Base-by-base conservation (phyloP, 2,888 invertebrate genomes). In the Lasioglossum oenotherae region DNA sequence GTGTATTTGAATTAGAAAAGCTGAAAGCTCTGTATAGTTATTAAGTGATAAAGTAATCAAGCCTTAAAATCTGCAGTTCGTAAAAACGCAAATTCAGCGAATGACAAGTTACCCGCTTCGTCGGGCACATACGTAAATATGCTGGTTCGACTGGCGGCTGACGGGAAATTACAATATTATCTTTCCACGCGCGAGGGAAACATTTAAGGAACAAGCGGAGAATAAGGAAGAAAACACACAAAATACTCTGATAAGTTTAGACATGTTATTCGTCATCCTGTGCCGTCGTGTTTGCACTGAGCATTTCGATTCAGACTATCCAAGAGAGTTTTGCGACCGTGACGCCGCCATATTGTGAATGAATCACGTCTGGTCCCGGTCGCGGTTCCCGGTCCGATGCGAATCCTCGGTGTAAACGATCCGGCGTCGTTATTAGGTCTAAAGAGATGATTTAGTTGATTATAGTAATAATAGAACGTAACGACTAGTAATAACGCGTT, bases 1-100 rank as follows among this genome's bases (percentile, higher is more conserved):
- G 81, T 83, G 86, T 88, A 88, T 84, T 88, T 88, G 84, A 88
- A 73, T 76, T 87, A 88, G 88, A 44, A 76, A 88, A 88, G 88
- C 88, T 88, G 81, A 84, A 86, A 86, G 75, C 88, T 88, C 79
- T 64, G 78, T 86, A 83, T 78, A 71, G 78, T 35, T 44, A 41
- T 81, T 88, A 88, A 86, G 88, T n/a, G 86, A 79, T 84, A 53
- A 75, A 31, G 31, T 80, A 85, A 85, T 87, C 60, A 31, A 87
- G 80, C 80, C 86, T 83, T 80, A 12, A 44, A 44, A 76, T 83
- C 71, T 73, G 74, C 77, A 31, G 27, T 41, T 72, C 67, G 77
- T 76, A 53, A 41, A 49, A 67, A 60, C 57, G 46, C 71, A 44
- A 81, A 74, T 79, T 57, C 76, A 53, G 64, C 71, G 31, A 71